Evolutionary conservation across 2,888 invertebrate genomes (phyloP).

Genomic region (Agrotis puta): DNA sequence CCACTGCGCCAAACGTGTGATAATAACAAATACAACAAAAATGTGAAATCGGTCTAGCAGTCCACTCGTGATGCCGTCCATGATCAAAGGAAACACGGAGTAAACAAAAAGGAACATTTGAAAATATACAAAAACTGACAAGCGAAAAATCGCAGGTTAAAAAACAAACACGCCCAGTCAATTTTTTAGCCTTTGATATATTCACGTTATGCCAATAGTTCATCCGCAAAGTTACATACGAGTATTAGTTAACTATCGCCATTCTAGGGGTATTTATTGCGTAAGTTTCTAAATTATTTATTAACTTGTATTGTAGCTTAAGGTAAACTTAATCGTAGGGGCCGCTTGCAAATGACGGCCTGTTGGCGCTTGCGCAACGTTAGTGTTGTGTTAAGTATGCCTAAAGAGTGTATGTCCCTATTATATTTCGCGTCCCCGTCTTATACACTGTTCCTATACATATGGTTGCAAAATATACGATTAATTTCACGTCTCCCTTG

Average conservation of each 20-base stretch:
- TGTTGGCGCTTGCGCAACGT: no score
- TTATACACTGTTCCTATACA: no score
- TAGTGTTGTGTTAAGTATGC: no score
- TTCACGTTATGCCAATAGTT: constrained; percentile 48
- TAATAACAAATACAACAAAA: no score
- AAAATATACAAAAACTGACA: background rate
- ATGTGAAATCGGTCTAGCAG: no score
- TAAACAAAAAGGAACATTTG: no score
- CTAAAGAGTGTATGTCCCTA: no score
- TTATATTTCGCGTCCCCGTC: no score
- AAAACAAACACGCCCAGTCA: constrained; percentile 1
- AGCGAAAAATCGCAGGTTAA: background rate
- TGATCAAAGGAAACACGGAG: no score
- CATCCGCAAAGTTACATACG: constrained; percentile 29
- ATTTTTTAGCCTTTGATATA: constrained; percentile 16
- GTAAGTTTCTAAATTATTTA: constrained; percentile 52
- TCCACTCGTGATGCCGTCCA: no score
- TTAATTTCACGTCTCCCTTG: background rate
- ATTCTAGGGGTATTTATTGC: constrained; percentile 49
- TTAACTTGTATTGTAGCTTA: constrained; percentile 42
- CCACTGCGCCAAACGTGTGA: no score
- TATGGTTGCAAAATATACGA: constrained; percentile 12
- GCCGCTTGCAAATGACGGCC: no score
- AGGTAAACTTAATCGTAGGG: constrained; percentile 21
- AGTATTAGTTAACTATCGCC: constrained; percentile 43